These are phyloP conservation scores for Mythimna pallens DNA, from an alignment of 2,888 invertebrate species.

Conservation along the genomic window DNA sequence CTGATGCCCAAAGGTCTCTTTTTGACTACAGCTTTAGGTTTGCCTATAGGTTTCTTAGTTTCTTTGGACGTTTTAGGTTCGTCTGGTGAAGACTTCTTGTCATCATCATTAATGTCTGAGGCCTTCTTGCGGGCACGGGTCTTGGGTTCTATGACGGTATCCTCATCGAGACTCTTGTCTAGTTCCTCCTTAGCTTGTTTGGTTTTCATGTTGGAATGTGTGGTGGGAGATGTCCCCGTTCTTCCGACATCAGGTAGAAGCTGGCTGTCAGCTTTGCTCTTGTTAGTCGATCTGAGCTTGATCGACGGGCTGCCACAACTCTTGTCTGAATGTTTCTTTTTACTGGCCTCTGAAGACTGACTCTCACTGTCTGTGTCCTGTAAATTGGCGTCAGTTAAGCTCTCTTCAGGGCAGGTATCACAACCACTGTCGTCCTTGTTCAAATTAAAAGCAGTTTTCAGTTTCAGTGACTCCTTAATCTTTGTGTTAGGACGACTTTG, in stretches of 20 bases:
- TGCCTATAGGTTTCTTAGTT: conserved; percentile 79
- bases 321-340: conserved; percentile 50
- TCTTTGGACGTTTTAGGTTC: conserved; percentile 88
- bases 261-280: conserved; percentile 72
- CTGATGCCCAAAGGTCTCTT: conserved; percentile 87
- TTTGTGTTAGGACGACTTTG: conserved; percentile 72
- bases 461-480: conserved; percentile 69
- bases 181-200: conserved; percentile 87
- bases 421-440: conserved; percentile 67
- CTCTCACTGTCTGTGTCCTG: conserved; percentile 57
- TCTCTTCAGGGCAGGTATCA: conserved; percentile 67
- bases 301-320: conserved; percentile 65
- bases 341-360: conserved; percentile 48
- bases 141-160: conserved; percentile 84
- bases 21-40: conserved; percentile 84
- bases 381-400: conserved; percentile 54
- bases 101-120: conserved; percentile 82
- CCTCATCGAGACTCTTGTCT: conserved; percentile 87
- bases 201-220: conserved; percentile 90
- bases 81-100: conserved; percentile 83
- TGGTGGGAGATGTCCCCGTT: conserved; percentile 85
- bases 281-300: conserved; percentile 71
- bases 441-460: conserved; percentile 52
- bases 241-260: conserved; percentile 87
- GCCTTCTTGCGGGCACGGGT: conserved; percentile 88